Conservation (phyloP, 1,140 invertebrate genomes). For the Drosophila lini region DNA sequence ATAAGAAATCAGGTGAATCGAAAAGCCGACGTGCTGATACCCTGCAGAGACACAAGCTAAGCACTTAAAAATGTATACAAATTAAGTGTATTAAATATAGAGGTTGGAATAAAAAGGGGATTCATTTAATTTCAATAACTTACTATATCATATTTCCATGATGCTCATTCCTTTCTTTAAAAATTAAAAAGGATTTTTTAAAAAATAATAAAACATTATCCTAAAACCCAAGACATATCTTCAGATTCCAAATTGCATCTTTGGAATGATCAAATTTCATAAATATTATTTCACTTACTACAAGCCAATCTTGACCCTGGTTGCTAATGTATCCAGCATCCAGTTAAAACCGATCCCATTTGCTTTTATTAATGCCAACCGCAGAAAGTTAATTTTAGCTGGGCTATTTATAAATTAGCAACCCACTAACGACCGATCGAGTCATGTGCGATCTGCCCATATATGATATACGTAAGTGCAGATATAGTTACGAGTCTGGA, state of each 20-base stretch:
- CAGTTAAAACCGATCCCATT: conserved; percentile 62
- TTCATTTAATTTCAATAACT: not conserved
- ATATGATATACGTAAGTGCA: conserved; percentile 74
- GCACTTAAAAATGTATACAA: not conserved
- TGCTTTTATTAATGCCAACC: conserved; percentile 65
- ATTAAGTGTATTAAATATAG: not conserved
- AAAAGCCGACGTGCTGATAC: conserved; percentile 7
- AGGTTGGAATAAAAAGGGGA: no score
- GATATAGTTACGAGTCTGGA: conserved; percentile 72
- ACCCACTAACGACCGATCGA: conserved; percentile 74
- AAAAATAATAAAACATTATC: not conserved
- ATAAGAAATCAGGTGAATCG: not conserved
- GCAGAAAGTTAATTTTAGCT: conserved; percentile 81
- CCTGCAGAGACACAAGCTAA: conserved; percentile 3
- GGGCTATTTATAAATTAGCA: conserved; percentile 75
- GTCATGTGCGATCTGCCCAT: conserved; percentile 60
- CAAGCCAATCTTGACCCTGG: not conserved
- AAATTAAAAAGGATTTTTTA: not conserved
- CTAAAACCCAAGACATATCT: not conserved
- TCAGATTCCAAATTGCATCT: not conserved
- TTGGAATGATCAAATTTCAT: not conserved
- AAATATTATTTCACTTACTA: not conserved
- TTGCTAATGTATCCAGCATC: conserved; percentile 35
- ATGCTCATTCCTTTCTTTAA: not conserved
- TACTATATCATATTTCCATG: not conserved